Conservation (phyloP, 35 echinoderm and acorn worm genomes). For the Lytechinus pictus region DNA sequence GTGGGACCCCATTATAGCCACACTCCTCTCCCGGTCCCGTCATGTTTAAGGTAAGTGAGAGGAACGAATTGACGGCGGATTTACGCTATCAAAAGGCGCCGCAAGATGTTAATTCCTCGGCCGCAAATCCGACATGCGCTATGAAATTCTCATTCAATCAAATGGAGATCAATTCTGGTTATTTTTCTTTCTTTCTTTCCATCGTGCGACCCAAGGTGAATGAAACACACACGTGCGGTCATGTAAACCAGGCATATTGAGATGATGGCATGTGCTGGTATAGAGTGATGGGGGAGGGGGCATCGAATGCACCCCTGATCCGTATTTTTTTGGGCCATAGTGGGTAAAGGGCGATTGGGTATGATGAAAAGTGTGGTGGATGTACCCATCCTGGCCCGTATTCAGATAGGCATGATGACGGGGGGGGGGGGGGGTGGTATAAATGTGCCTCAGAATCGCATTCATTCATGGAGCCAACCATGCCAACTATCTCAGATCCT, state of each 20-base stretch:
- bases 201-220: background rate
- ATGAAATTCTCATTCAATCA: constrained; percentile 54
- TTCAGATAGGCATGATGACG: too few relatives aligned
- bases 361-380: too few relatives aligned
- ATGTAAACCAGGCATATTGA: background rate
- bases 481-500: too few relatives aligned
- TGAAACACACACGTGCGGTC: background rate
- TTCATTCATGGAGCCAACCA: too few relatives aligned
- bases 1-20: background rate
- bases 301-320: too few relatives aligned
- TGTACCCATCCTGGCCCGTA: too few relatives aligned
- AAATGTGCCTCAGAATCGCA: too few relatives aligned
- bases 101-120: constrained; percentile 29
- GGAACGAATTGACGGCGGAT: background rate
- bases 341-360: too few relatives aligned
- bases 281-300: too few relatives aligned
- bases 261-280: too few relatives aligned
- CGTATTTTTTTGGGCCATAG: too few relatives aligned
- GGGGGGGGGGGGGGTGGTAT: too few relatives aligned
- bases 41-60: background rate
- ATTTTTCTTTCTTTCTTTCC: background rate
- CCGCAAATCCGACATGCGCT: constrained; percentile 46
- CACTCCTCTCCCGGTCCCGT: background rate
- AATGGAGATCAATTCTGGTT: constrained; percentile 26
- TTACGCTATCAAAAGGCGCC: background rate